phyloP scores from a whole-genome alignment of 2,888 invertebrate genomes.

The Coremacera marginata region DNA sequence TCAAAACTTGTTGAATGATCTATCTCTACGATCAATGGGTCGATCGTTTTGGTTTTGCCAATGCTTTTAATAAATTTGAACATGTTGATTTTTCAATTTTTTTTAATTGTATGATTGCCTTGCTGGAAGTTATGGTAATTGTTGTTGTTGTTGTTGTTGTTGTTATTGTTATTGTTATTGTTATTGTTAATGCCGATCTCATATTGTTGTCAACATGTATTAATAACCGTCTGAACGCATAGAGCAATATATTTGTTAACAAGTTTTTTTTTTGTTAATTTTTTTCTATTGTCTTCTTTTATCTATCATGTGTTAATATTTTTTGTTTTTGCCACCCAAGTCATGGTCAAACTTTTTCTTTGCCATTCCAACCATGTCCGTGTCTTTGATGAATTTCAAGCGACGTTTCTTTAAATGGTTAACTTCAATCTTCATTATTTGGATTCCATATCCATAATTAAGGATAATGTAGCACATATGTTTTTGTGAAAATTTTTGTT shows the following conservation, averaged over 20 bases:
- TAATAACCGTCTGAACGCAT: too few species aligned
- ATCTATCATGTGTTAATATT: background rate
- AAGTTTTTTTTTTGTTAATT: background rate
- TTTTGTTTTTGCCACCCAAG: background rate
- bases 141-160: background rate
- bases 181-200: too few species aligned
- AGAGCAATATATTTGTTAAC: too few species aligned
- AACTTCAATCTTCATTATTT: too few species aligned
- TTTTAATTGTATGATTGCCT: too few species aligned
- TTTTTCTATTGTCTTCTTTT: background rate
- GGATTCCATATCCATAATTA: too few species aligned
- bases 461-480: too few species aligned
- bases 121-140: background rate
- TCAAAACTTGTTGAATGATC: too few species aligned
- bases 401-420: background rate
- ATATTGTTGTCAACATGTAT: too few species aligned
- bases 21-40: too few species aligned
- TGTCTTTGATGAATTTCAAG: background rate
- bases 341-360: constrained; percentile 29
- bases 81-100: background rate
- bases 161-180: background rate
- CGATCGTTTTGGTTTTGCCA: too few species aligned
- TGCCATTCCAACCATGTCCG: background rate
- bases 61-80: background rate
- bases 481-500: too few species aligned